Conservation (phyloP, 1,140 invertebrate species). For the Aphelenchoides fujianensis region DNA sequence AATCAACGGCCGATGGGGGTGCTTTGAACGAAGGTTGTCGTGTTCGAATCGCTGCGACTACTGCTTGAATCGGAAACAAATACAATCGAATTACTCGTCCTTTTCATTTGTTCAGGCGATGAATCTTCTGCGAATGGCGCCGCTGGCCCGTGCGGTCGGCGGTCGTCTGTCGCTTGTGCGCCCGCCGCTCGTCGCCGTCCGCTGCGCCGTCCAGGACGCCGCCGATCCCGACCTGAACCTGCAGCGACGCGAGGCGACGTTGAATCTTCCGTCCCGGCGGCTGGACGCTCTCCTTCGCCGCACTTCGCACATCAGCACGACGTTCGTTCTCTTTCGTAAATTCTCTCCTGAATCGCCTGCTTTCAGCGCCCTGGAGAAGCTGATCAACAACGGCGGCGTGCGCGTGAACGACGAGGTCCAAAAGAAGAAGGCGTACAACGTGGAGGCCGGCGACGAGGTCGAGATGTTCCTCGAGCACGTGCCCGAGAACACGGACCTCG, state of each 20-base stretch:
- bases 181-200: too few relatives aligned
- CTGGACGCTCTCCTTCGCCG: slow-evolving; percentile 6
- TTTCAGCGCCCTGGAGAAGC: slow-evolving; percentile 18
- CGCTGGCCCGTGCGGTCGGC: too few relatives aligned
- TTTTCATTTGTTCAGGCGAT: too few relatives aligned
- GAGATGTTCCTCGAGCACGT: slow-evolving; percentile 8
- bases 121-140: too few relatives aligned
- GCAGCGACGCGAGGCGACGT: background rate
- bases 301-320: background rate
- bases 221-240: slow-evolving; percentile 6
- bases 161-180: too few relatives aligned
- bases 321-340: slow-evolving; percentile 9
- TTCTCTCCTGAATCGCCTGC: background rate
- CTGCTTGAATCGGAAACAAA: too few relatives aligned
- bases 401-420: slow-evolving; percentile 14
- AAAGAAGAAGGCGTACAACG: slow-evolving; percentile 23
- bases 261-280: slow-evolving; percentile 13
- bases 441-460: slow-evolving; percentile 5
- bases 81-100: too few relatives aligned
- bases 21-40: too few relatives aligned
- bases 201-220: too few relatives aligned
- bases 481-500: slow-evolving; percentile 1
- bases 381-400: background rate
- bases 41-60: too few relatives aligned
- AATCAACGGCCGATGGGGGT: too few relatives aligned